A percentile compares a stretch with the other conserved stretches of the same genome.
These are phyloP conservation scores for Salvelinus fontinalis DNA, from an alignment of 2,113 vertebrate species.

Conservation along the genomic window DNA sequence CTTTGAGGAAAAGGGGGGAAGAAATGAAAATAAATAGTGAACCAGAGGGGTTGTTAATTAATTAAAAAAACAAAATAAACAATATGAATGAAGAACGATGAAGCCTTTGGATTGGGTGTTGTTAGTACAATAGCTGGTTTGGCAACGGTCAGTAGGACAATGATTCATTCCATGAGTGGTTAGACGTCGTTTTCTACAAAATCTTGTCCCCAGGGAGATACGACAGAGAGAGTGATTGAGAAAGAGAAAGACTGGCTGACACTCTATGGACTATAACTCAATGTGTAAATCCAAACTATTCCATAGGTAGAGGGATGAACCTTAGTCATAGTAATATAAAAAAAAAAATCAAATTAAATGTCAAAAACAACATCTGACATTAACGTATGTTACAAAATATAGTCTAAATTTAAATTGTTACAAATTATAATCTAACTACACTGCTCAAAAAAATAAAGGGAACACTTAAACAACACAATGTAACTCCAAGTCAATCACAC, in stretches of 20 bases:
- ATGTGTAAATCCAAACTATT: background rate
- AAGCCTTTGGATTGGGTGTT: slow-evolving; percentile 69
- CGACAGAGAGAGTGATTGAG: slow-evolving; percentile 6
- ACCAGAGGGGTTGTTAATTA: slow-evolving; percentile 89
- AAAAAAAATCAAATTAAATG: no score
- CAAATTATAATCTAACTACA: no score
- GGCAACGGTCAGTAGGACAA: slow-evolving; percentile 77
- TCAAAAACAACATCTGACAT: no score
- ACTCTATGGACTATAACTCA: background rate
- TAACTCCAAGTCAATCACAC: no score
- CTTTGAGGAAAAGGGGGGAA: slow-evolving; percentile 91
- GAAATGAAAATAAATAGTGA: slow-evolving; percentile 87
- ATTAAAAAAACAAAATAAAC: slow-evolving; percentile 67
- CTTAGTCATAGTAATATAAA: background rate
- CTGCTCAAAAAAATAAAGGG: no score
- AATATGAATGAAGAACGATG: slow-evolving; percentile 73
- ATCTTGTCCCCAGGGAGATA: slow-evolving; percentile 40
- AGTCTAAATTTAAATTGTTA: background rate
- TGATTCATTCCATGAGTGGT: slow-evolving; percentile 87
- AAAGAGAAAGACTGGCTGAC: background rate
- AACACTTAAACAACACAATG: no score
- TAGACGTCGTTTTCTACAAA: slow-evolving; percentile 77
- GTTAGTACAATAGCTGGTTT: slow-evolving; percentile 70
- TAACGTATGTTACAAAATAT: background rate
- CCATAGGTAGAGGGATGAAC: background rate